phyloP scores from a whole-genome alignment of 1,140 invertebrate genomes.

The Drosophila parvula region DNA sequence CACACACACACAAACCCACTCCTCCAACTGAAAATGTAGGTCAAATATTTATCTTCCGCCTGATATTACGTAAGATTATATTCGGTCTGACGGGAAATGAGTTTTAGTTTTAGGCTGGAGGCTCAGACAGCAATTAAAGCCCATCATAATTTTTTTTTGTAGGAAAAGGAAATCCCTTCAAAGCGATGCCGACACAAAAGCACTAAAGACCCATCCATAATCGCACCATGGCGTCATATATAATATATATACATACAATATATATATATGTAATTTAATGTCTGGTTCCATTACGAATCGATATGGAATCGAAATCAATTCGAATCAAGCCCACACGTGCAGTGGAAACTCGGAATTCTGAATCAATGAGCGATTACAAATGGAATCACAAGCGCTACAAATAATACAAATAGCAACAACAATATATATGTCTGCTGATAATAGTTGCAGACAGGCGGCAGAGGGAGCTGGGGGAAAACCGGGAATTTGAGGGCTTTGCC shows the following conservation, averaged over 20 bases:
- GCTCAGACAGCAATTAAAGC: constrained; percentile 41
- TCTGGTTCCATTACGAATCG: constrained; percentile 44
- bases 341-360: constrained; percentile 37
- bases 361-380: constrained; percentile 57
- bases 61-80: constrained; percentile 64
- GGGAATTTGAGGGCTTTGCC: constrained; percentile 12
- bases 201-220: constrained; percentile 36
- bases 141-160: constrained; percentile 20
- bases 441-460: constrained; percentile 37
- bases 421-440: constrained; percentile 39
- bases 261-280: constrained; percentile 13
- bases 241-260: not conserved
- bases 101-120: constrained; percentile 16
- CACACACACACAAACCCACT: constrained; percentile 4
- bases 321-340: constrained; percentile 29
- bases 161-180: constrained; percentile 43
- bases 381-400: constrained; percentile 31
- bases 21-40: constrained; percentile 60
- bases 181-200: constrained; percentile 32
- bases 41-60: constrained; percentile 62
- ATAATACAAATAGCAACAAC: not conserved
- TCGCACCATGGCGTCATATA: constrained; percentile 37
- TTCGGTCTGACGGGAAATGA: constrained; percentile 25
- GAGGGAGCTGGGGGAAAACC: constrained; percentile 2
- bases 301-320: constrained; percentile 35